phyloP scores from a whole-genome alignment of 2,888 invertebrate species.

The Graphium colonna region DNA sequence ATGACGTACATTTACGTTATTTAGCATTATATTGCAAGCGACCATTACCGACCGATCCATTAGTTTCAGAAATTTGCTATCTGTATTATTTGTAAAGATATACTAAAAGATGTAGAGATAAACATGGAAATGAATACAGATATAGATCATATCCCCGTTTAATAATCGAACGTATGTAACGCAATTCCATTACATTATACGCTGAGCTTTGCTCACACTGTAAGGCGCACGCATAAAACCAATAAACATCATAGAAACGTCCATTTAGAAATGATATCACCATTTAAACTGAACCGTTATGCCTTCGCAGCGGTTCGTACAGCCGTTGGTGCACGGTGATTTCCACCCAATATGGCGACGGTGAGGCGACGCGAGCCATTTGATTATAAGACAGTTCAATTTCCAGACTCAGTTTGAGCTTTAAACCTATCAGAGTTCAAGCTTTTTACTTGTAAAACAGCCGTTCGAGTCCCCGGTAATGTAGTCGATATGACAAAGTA shows the following conservation, averaged over 20 bases:
- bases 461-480: conserved; percentile 4
- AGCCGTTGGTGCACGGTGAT: conserved; percentile 22
- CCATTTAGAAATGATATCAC: conserved; percentile 14
- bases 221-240: conserved; percentile 12
- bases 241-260: conserved; percentile 19
- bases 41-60: too few species aligned
- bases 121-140: too few species aligned
- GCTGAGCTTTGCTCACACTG: not conserved
- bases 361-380: conserved; percentile 46
- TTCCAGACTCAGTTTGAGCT: conserved; percentile 40
- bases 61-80: too few species aligned
- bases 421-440: conserved; percentile 24
- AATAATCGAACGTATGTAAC: not conserved
- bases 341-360: conserved; percentile 31
- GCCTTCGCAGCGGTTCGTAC: conserved; percentile 16
- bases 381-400: conserved; percentile 55
- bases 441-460: conserved; percentile 27
- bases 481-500: too few species aligned
- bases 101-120: too few species aligned
- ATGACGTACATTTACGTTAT: too few species aligned
- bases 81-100: too few species aligned
- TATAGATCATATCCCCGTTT: too few species aligned
- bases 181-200: not conserved
- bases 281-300: conserved; percentile 21
- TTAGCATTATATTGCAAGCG: too few species aligned